Base-by-base conservation (phyloP, 2,888 invertebrate genomes). In the Adela reaumurella region DNA sequence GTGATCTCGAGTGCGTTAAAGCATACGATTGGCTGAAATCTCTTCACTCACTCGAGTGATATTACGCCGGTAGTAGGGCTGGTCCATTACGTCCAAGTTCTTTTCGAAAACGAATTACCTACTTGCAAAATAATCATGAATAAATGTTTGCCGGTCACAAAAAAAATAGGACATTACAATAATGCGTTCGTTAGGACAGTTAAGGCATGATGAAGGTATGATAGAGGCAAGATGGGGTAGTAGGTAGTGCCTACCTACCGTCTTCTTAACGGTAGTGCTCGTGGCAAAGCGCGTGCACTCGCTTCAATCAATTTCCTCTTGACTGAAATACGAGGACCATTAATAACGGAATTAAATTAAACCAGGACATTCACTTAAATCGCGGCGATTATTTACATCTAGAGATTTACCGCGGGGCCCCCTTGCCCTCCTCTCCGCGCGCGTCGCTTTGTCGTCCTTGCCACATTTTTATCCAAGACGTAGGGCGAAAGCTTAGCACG, bases 111-210 rank as follows among this genome's bases (percentile, higher is more conserved):
- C 8, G 41, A 17, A 45, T 47, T 48, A 19, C 48, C 44, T 16
- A 20, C 18, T 46, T 50, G 44, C 29, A 49, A 50, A 50, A 52
- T 50, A 44, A 50, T n/a, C n/a, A n/a, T n/a, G n/a, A n/a, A n/a
- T n/a, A n/a, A n/a, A n/a, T n/a, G n/a, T n/a, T n/a, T n/a, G n/a
- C n/a, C n/a, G n/a, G n/a, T 43, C 6, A 17, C n/a, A 43, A 43
- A 43, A 43, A 16, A 43, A 43, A 43, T 17, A 43, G 43, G 43
- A 43, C 14, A 5, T 6, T 10, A n/a, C n/a, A n/a, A n/a, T n/a
- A n/a, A n/a, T n/a, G n/a, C n/a, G n/a, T n/a, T n/a, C n/a, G n/a
- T n/a, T n/a, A n/a, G n/a, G n/a, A n/a, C n/a, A n/a, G n/a, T n/a
- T n/a, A n/a, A n/a, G n/a, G n/a, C n/a, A n/a, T n/a, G n/a, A n/a